These are phyloP conservation scores for Periophthalmodon schlosseri DNA, from an alignment of 2,113 vertebrate genomes.

Conservation along the genomic window DNA sequence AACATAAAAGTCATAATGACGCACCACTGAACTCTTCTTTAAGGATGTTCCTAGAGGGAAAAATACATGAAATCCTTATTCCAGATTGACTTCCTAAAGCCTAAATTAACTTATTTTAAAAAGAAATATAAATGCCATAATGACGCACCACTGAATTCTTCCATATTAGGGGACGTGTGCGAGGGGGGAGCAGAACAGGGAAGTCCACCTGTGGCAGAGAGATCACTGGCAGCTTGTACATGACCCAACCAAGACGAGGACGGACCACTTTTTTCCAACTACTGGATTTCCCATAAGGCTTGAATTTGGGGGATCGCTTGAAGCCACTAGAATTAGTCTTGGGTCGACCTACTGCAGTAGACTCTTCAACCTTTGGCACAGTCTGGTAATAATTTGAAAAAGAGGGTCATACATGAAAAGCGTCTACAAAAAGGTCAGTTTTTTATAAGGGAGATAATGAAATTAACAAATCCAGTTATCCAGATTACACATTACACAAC, in stretches of 20 bases:
- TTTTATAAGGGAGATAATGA: not conserved
- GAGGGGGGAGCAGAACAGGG: slow-evolving; percentile 41
- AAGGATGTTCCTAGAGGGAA: not conserved
- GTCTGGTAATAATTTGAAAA: slow-evolving; percentile 69
- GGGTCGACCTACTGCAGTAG: slow-evolving; percentile 75
- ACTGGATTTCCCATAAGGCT: slow-evolving; percentile 39
- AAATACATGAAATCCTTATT: not conserved
- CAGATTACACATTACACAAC: not conserved
- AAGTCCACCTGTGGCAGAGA: slow-evolving; percentile 72
- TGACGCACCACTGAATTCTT: too few relatives aligned
- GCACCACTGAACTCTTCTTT: not conserved
- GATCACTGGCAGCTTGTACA: slow-evolving; percentile 72
- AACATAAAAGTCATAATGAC: not conserved
- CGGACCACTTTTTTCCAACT: slow-evolving; percentile 24
- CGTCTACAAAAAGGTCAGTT: not conserved
- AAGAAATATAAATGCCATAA: too few relatives aligned
- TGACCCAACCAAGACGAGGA: slow-evolving; percentile 43
- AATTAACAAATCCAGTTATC: not conserved
- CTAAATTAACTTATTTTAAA: too few relatives aligned
- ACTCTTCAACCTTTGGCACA: slow-evolving; percentile 55
- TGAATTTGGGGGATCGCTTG: slow-evolving; percentile 65
- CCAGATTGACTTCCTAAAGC: not conserved
- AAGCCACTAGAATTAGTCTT: slow-evolving; percentile 74
- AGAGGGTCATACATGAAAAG: slow-evolving; percentile 16
- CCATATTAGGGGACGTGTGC: not conserved